These are phyloP conservation scores for Actenoides hombroni DNA, from an alignment of 2,113 vertebrate species.

Conservation along the genomic window DNA sequence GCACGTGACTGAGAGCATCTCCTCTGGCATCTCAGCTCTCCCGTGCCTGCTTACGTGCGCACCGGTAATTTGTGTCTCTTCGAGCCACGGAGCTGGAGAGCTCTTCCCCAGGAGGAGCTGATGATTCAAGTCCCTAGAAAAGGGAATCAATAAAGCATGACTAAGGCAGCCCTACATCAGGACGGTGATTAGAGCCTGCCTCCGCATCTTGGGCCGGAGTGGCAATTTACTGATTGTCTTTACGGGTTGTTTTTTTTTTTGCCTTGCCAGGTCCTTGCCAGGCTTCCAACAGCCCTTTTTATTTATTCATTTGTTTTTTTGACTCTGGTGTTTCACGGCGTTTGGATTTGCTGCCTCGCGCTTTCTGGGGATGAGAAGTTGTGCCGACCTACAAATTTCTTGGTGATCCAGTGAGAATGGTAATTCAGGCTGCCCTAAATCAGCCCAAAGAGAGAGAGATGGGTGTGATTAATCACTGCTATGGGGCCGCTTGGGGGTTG, in stretches of 20 bases:
- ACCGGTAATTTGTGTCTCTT: constrained; percentile 6
- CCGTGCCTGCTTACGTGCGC: not conserved
- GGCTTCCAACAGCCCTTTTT: not conserved
- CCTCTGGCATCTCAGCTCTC: not conserved
- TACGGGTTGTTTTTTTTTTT: not conserved
- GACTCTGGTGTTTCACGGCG: not conserved
- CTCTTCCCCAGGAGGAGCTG: constrained; percentile 35
- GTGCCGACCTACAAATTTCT: not conserved
- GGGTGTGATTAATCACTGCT: constrained; percentile 9
- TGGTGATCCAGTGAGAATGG: fast-evolving
- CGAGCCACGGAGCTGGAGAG: constrained; percentile 11
- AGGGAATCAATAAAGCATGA: constrained; percentile 52
- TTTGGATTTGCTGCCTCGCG: not conserved
- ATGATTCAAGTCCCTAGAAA: constrained; percentile 42
- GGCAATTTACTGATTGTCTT: constrained; percentile 39
- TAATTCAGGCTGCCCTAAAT: not conserved
- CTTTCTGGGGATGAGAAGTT: not conserved
- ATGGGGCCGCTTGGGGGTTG: not conserved
- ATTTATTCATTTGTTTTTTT: not conserved
- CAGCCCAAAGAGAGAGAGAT: not conserved
- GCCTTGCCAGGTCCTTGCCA: not conserved
- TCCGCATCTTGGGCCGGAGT: constrained; percentile 15
- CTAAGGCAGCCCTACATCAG: constrained; percentile 31
- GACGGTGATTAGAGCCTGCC: constrained; percentile 20
- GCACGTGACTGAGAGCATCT: not conserved